Base-by-base conservation (phyloP, 2,113 vertebrate species). In the Raja brachyura region DNA sequence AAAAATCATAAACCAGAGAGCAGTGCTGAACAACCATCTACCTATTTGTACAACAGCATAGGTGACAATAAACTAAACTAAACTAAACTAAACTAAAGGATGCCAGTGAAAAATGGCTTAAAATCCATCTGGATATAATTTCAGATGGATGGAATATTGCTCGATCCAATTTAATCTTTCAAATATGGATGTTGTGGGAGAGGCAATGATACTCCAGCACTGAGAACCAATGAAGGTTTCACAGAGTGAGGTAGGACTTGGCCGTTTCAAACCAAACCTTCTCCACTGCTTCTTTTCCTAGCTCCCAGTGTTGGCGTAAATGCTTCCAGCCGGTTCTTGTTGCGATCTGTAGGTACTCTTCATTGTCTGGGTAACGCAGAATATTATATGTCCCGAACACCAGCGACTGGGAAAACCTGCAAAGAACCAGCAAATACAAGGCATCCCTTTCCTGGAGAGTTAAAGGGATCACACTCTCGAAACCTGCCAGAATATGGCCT, bases 361-460 rank as follows among this genome's bases (percentile, higher is more conserved):
- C n/a, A 1, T 99, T 99, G 76, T 98, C 97, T 0, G 98, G 99
- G 16, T 98, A 95, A 10, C 96, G 94, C 9, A 93, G 94, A 2
- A 97, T 95, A 0, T 95, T 93, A 78, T 98, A 93, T 0, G 95
- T 96, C 0, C 96, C 97, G 0, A 98, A 86, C 73, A 98, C 95
- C 0, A 99, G 93, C 0, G 98, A 98, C 96, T 99, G 99, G 20
- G 96, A 96, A 68, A 99, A 98, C 16, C 99, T 96, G 25, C 96
- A 95, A 0, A 97, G 93, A 6, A 99, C 99, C 68, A 99, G 93
- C 5, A 96, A 93, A 31, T 97, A 99, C 0, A 99, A 96, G 18
- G 96, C 96, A 0, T 94, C 94, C 78, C 94, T 96, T 94, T 99
- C 99, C 0, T 93, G 95, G 0, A 94, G 4, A 0, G 95, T 97